Evolutionary conservation across 2,113 vertebrate genomes (phyloP), one percentile per base, ranked within the genome.

Genomic region (Ifrita kowaldi): DNA sequence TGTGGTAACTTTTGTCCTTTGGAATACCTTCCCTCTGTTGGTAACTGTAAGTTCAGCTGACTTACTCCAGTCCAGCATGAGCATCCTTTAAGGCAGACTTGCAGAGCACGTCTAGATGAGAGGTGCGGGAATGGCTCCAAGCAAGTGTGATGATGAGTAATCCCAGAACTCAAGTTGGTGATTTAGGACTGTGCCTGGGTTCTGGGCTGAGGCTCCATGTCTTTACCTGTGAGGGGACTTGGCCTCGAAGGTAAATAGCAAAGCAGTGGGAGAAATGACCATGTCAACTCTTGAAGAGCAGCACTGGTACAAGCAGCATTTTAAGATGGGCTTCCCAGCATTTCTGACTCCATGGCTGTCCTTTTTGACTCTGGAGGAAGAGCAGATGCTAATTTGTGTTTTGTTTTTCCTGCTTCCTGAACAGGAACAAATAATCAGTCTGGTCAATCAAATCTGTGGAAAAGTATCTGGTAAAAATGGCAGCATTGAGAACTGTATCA

Each of bases 371-470:
- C n/a, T 20, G 33, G 19, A 67, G 55, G 68, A 88, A 41, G 55
- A 60, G 30, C 80, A 64, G 47, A 13, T 83, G 41, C 39, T 94
- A 35, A 93, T 46, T 24, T 30, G 39, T 63, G 24, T 52, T 85
- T 24, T 89, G 50, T 87, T 90, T 74, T 77, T 64, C 73, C 47
- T 16, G 12, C 7, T 26, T 89, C 63, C 91, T 3, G 11, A 60
- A 89, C 97, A 99, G 99, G 99, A 99, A 97, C 99, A 99, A 97
- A 99, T 99, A 90, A 99, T 99, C 98, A 99, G 98, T 96, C 97
- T 99, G 97, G 99, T 99, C 98, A 99, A 98, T 98, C 99, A 99
- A 97, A 99, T 99, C 97, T 99, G 99, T 85, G 99, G 99, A 82
- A 99, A 99, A 96, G 99, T 98, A 94, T 97, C 98, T 96, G 97